Base-by-base conservation (phyloP, 2,113 vertebrate species). In the Entosphenus tridentatus region DNA sequence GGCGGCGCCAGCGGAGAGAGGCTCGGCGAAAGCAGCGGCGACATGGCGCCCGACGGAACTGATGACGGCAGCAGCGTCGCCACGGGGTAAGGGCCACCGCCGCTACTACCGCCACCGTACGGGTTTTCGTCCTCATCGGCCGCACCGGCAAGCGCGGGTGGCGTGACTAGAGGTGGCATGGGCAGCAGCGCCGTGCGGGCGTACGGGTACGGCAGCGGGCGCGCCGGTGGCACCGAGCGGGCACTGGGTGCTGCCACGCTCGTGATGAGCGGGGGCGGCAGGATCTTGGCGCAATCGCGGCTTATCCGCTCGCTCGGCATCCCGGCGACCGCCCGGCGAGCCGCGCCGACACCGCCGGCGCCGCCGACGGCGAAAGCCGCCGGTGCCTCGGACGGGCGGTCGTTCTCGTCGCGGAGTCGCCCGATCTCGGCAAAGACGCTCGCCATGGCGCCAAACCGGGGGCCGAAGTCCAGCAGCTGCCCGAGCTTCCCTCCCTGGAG, bases 371-470 rank as follows among this genome's bases (percentile, higher is more conserved):
- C 39, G 39, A 39, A 39, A 39, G 39, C 39, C 39, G 39, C 39
- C 39, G 39, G 39, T 39, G 39, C 39, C 39, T 39, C 39, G 39
- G 39, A 39, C 39, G 39, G 83, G 68, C 83, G 80, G 67, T 84
- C 82, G 9, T 82, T 88, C 79, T 98, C 93, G 68, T 96, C 93
- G 75, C 96, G 96, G 67, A 98, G 84, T 71, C 90, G 82, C 11
- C 90, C 93, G 0, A 98, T 96, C 79, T 98, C 93, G 0, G 92
- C 96, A 78, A 98, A 96, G 75, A 98, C 91, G 1, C 87, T 96
- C 67, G 93, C 93, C 71, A 98, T 77, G 0, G 93, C 91, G 76
- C 96, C 91, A 80, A 95, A 98, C 80, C 92, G 93, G 59, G 93
- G 93, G 75, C 93, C 95, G 91, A 91, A 96, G 79, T 96, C 92